Evolutionary conservation across 2,113 vertebrate genomes (phyloP).

Genomic region (Menura novaehollandiae): DNA sequence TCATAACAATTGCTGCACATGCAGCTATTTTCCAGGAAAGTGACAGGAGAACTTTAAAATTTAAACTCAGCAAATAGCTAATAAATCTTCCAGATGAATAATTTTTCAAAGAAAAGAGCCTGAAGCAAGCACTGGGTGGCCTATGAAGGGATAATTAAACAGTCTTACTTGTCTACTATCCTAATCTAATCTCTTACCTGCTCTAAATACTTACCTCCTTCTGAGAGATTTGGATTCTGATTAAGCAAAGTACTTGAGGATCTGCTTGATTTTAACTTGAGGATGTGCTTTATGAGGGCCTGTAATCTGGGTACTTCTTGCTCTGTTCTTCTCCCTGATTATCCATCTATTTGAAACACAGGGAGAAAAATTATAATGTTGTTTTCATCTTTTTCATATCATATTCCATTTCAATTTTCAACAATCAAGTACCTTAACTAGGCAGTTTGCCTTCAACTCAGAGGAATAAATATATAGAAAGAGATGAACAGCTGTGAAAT

Average conservation of each 20-base stretch:
- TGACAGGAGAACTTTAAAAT: conserved; percentile 1
- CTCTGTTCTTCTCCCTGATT: not conserved
- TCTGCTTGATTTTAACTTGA: not conserved
- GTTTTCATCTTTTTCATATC: not conserved
- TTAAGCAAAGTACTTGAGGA: not conserved
- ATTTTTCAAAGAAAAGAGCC: conserved; percentile 3
- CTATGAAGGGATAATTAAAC: not conserved
- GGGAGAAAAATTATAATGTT: not conserved
- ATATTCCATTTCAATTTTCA: not conserved
- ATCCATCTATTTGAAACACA: not conserved
- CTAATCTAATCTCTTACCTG: not conserved
- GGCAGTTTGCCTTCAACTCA: not conserved
- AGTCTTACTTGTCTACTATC: not conserved
- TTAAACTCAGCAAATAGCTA: conserved; percentile 22
- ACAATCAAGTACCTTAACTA: not conserved
- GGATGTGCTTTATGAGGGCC: not conserved
- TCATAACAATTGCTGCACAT: not conserved
- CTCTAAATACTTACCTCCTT: not conserved
- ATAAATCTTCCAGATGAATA: conserved; percentile 16
- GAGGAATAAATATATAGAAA: not conserved
- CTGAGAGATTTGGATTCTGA: not conserved
- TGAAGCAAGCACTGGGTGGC: not conserved
- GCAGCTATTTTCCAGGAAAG: not conserved
- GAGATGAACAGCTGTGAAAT: not conserved
- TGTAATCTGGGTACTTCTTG: not conserved